Conservation (phyloP, 2,113 vertebrate genomes). For the Clarias gariepinus region DNA sequence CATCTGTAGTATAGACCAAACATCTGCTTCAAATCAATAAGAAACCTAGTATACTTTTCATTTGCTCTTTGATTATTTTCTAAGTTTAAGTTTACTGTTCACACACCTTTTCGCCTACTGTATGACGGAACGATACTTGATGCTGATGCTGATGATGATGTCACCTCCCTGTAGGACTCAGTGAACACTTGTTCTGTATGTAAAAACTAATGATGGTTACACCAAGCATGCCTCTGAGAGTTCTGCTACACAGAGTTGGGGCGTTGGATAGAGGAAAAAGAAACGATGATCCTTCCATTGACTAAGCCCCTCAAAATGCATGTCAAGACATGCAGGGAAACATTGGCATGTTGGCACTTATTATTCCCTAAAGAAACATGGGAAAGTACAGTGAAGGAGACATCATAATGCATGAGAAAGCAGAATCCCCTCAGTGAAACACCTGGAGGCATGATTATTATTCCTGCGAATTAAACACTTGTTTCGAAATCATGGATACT, state of each 20-base stretch:
- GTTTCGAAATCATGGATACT: conserved; percentile 31
- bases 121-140: neutral
- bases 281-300: neutral
- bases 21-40: conserved; percentile 62
- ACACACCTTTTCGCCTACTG: neutral
- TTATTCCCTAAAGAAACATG: conserved; percentile 21
- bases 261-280: neutral
- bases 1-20: conserved; percentile 56
- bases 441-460: conserved; percentile 46
- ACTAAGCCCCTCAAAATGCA: neutral
- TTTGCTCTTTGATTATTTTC: conserved; percentile 9
- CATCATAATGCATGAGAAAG: neutral
- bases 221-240: conserved; percentile 14
- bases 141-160: conserved; percentile 10
- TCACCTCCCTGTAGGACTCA: conserved; percentile 30
- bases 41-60: conserved; percentile 2
- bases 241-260: neutral
- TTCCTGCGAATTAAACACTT: conserved; percentile 36
- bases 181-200: conserved; percentile 39
- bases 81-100: neutral
- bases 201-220: conserved; percentile 41
- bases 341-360: neutral
- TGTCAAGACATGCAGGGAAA: conserved; percentile 2
- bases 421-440: conserved; percentile 39
- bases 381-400: conserved; percentile 11